Evolutionary conservation across 2,888 invertebrate species (phyloP).

Genomic region (Noctua pronuba): DNA sequence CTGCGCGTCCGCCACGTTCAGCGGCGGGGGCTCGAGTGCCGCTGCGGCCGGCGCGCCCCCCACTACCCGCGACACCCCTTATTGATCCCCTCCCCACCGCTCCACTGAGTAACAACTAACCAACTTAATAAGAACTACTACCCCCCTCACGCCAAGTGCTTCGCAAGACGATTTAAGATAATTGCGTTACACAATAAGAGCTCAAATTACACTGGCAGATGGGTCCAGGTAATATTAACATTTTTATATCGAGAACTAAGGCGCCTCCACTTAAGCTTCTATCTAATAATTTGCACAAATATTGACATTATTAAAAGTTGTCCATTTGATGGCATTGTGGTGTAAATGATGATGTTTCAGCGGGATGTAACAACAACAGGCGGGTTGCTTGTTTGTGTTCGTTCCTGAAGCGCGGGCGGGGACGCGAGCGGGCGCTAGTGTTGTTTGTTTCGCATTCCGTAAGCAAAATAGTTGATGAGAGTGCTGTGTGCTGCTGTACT

Average conservation of each 20-base stretch:
- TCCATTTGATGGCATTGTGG: slow-evolving; percentile 28
- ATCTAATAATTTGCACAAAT: slow-evolving; percentile 61
- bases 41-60: slow-evolving; percentile 45
- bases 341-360: slow-evolving; percentile 40
- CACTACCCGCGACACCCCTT: slow-evolving; percentile 66
- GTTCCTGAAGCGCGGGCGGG: neutral
- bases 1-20: slow-evolving; percentile 10
- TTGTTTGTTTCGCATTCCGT: slow-evolving; percentile 31
- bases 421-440: neutral
- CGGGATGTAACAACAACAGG: slow-evolving; percentile 35
- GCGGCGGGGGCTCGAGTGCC: slow-evolving; percentile 40
- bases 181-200: slow-evolving; percentile 50
- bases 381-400: slow-evolving; percentile 37
- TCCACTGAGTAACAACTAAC: slow-evolving; percentile 63
- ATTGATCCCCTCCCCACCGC: slow-evolving; percentile 74
- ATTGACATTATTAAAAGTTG: slow-evolving; percentile 54
- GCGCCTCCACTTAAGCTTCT: slow-evolving; percentile 44
- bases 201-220: slow-evolving; percentile 61
- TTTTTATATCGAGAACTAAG: slow-evolving; percentile 68
- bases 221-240: slow-evolving; percentile 59
- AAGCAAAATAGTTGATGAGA: slow-evolving; percentile 37
- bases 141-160: slow-evolving; percentile 45
- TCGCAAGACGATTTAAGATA: slow-evolving; percentile 52
- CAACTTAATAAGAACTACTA: slow-evolving; percentile 66
- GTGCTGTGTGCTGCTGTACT: neutral